Base-by-base conservation (phyloP, 2,888 invertebrate genomes). In the Napeogenes inachia region DNA sequence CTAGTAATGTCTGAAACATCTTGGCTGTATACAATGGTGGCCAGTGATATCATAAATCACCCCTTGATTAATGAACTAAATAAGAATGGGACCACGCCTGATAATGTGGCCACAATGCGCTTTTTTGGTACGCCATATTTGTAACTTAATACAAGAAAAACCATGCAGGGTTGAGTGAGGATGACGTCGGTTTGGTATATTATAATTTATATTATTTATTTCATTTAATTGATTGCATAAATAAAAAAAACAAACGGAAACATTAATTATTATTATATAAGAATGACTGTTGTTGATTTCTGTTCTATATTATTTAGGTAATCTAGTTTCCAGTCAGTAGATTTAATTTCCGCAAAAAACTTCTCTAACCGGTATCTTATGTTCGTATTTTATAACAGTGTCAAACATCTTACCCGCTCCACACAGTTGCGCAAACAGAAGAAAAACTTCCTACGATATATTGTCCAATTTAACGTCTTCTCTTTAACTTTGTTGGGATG, bases 11-110 rank as follows among this genome's bases (percentile, higher is more conserved):
- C 73, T 66, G 65, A 63, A 68, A 67, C 69, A 70, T 61, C 65
- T 60, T 62, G 30, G 46, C 35, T 30, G 47, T 60, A 70, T 72
- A 75, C 74, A 77, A 73, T 72, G 64, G 67, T 56, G 65, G 69
- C 70, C 71, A 72, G 75, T 78, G 70, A 71, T 76, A 77, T 77
- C 79, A 86, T 87, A 85, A 87, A 87, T 88, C 86, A 87, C 77
- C 45, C 53, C 53, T 76, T 87, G 88, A 88, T 88, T 87, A 86
- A 89, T 88, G 85, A 81, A 82, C 68, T 58, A 53, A 60, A 64
- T 61, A 60, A 68, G 66, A 60, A 63, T 67, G 50, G 61, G 59
- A 65, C 63, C 54, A 59, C 57, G 62, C 61, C 63, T 68, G 66
- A 63, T 68, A 63, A 68, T 69, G 64, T 62, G 64, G 56, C 54